These are phyloP conservation scores for Galago senegalensis DNA, from an alignment of 2,797 vertebrate species.

Conservation along the genomic window DNA sequence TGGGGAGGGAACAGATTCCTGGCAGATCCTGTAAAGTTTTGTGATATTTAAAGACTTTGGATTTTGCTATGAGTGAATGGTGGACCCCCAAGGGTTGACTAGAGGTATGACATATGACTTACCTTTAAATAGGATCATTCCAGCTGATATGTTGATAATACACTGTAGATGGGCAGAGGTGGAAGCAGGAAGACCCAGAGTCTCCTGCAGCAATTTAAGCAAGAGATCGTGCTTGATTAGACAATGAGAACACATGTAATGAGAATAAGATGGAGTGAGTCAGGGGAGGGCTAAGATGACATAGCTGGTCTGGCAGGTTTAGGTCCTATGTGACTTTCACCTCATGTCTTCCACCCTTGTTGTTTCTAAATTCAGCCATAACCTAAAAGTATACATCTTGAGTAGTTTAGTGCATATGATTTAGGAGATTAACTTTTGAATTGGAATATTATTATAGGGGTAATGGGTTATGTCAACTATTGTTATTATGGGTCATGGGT, in stretches of 20 bases:
- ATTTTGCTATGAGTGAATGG: background rate
- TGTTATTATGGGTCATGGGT: too few relatives aligned
- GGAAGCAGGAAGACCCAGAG: background rate
- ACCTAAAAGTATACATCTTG: too few relatives aligned
- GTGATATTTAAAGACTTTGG: background rate
- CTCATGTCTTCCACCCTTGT: too few relatives aligned
- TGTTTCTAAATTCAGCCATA: too few relatives aligned
- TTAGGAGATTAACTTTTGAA: too few relatives aligned
- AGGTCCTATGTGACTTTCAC: too few relatives aligned
- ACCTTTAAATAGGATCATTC: background rate
- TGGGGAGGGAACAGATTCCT: background rate
- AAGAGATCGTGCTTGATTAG: background rate
- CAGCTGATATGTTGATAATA: background rate
- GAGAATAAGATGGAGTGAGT: too few relatives aligned
- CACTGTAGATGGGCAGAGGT: background rate
- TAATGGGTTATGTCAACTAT: too few relatives aligned
- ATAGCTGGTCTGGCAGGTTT: too few relatives aligned
- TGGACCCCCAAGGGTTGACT: background rate
- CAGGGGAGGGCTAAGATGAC: too few relatives aligned
- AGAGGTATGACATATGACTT: background rate
- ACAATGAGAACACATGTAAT: background rate
- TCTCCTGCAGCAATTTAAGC: background rate
- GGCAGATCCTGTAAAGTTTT: background rate
- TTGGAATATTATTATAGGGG: too few relatives aligned
- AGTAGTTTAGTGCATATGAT: too few relatives aligned